Evolutionary conservation across 2,113 vertebrate genomes (phyloP).

Genomic region (Larimichthys crocea): DNA sequence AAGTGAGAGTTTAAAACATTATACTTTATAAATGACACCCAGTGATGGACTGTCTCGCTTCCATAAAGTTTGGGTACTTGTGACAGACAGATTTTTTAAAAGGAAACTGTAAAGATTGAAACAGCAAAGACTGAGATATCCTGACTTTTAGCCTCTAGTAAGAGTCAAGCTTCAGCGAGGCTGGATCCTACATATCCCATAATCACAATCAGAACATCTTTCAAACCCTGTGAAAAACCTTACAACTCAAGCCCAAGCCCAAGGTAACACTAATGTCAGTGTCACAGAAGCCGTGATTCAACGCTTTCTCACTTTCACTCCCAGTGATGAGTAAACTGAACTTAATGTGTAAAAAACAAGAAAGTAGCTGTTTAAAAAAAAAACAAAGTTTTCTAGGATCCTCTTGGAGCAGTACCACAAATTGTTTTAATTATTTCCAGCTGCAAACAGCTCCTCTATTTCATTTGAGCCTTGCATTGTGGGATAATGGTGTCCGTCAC

Average conservation of each 20-base stretch:
- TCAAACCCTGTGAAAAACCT: not conserved
- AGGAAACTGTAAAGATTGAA: not conserved
- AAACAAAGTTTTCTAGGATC: not conserved
- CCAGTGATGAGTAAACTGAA: not conserved
- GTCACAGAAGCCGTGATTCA: not conserved
- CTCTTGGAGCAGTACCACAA: conserved; percentile 16
- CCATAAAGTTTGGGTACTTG: not conserved
- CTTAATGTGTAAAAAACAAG: not conserved
- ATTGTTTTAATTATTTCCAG: conserved; percentile 51
- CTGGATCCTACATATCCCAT: not conserved
- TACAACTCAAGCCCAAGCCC: not conserved
- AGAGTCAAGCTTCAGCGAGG: not conserved
- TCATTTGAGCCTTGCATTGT: conserved; percentile 32
- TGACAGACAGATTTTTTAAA: not conserved
- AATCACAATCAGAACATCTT: not conserved
- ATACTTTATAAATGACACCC: not conserved
- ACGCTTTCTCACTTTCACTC: not conserved
- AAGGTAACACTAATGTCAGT: not conserved
- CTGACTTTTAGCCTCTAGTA: not conserved
- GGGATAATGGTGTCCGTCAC: conserved; percentile 57
- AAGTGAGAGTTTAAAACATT: not conserved
- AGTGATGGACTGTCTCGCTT: not conserved
- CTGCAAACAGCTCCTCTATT: conserved; percentile 39
- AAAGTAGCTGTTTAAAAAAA: not conserved
- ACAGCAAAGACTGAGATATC: not conserved